Base-by-base conservation (phyloP, 2,113 vertebrate species). In the Chauna torquata region DNA sequence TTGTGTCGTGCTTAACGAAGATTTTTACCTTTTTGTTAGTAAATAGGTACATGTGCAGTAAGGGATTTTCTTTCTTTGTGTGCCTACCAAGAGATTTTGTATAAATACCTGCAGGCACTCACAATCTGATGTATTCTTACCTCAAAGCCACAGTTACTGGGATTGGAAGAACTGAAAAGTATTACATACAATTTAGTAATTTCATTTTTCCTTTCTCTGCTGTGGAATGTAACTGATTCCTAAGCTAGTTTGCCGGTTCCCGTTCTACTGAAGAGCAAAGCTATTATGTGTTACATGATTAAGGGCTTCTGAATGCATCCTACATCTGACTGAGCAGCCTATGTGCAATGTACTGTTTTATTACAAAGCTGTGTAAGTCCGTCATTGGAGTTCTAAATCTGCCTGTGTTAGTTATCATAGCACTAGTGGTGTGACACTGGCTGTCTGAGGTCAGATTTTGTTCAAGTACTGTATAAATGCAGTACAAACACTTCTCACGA, bases 311-410 rank as follows among this genome's bases (percentile, higher is more conserved):
- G 24, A 24, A 24, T 16, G 34, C 14, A 20, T 84, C 79, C 42
- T 40, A 0, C 20, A 1, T 61, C 23, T 9, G 49, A 38, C 49
- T 3, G 28, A 58, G 62, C 2, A 2, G 32, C 34, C 16, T 11
- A 7, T 8, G 50, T 49, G 50, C 66, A 8, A 2, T 9, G 38
- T 30, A 11, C 45, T 44, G 7, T 54, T 88, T 54, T 27, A 34
- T 0, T 66, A 23, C 11, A 49, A 16, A 47, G 3, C 47, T 0
- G 0, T 50, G 16, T 38, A 17, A 61, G 42, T 79, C 49, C 64
- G 1, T 15, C 36, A 2, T 28, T 19, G 0, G 9, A 32, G 34
- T 88, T 19, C 47, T 62, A 25, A 38, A 0, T 14, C 34, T 54
- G 44, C 55, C 44, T 13, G 18, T 54, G 54, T 49, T 38, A 49